Conservation (phyloP, 2,888 invertebrate genomes). For the Torymus texanus region DNA sequence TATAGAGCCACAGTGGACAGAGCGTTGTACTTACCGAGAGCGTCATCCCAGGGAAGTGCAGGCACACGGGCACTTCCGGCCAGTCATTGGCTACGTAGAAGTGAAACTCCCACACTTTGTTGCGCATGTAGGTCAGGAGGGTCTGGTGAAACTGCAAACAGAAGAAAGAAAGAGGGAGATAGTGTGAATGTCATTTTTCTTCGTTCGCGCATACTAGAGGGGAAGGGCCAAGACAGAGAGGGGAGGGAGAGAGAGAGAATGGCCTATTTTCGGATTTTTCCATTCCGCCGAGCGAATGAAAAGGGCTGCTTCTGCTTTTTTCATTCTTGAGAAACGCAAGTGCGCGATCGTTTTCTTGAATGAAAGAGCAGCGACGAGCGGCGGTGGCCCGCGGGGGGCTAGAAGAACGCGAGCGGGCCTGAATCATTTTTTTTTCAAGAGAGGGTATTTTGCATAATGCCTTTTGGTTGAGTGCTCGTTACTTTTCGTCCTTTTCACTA, state of each 20-base stretch:
- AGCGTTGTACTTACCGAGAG: conserved; percentile 81
- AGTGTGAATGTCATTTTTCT: not conserved
- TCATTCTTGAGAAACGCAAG: not conserved
- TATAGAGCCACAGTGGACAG: too few species aligned
- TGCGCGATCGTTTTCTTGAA: too few species aligned
- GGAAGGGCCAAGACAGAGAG: not conserved
- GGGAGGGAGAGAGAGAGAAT: not conserved
- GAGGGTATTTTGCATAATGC: too few species aligned
- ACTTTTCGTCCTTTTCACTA: too few species aligned
- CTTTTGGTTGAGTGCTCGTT: too few species aligned
- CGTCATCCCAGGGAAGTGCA: conserved; percentile 93
- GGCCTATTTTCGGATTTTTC: conserved; percentile 34
- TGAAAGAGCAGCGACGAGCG: too few species aligned
- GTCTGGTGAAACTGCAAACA: conserved; percentile 90
- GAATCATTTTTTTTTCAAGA: too few species aligned
- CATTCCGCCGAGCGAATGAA: not conserved
- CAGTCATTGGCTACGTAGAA: conserved; percentile 93
- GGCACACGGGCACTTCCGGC: conserved; percentile 87
- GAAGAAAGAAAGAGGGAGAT: not conserved
- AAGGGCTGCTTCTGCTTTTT: not conserved
- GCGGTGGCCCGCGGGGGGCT: too few species aligned
- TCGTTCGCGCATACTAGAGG: not conserved
- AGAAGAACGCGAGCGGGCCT: too few species aligned
- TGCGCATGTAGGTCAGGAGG: conserved; percentile 90
- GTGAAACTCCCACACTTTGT: conserved; percentile 92